phyloP scores from a whole-genome alignment of 2,888 invertebrate species.

The Apamea crenata region DNA sequence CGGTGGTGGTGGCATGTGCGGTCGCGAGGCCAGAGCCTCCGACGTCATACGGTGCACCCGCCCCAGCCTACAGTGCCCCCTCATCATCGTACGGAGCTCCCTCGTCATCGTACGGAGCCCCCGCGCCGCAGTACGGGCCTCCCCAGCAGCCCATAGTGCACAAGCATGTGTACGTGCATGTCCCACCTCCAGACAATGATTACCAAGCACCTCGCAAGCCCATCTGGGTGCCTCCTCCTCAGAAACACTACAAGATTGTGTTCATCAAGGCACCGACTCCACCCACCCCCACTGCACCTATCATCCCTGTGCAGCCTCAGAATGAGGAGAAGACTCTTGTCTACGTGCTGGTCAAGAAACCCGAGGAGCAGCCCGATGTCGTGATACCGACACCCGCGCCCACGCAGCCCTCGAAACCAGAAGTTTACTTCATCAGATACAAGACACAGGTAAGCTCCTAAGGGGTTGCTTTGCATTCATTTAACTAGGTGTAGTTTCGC shows the following conservation, averaged over 20 bases:
- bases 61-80: conserved; percentile 87
- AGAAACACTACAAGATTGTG: conserved; percentile 96
- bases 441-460: conserved; percentile 92
- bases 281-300: conserved; percentile 91
- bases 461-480: neutral
- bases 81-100: conserved; percentile 89
- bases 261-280: conserved; percentile 94
- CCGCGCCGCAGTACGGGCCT: conserved; percentile 92
- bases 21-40: conserved; percentile 90
- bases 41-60: conserved; percentile 90
- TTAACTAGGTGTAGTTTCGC: neutral
- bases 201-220: conserved; percentile 91
- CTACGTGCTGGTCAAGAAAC: conserved; percentile 97
- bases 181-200: conserved; percentile 96
- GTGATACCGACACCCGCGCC: conserved; percentile 95
- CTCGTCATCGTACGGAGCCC: conserved; percentile 88
- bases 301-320: conserved; percentile 93
- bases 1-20: conserved; percentile 84
- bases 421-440: conserved; percentile 97
- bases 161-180: conserved; percentile 97
- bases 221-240: conserved; percentile 90
- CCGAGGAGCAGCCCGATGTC: conserved; percentile 95
- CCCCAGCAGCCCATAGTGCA: conserved; percentile 95
- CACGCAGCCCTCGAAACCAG: conserved; percentile 96
- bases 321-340: conserved; percentile 97